phyloP scores from a whole-genome alignment of 1,140 invertebrate species.

The Lepidurus arcticus region DNA sequence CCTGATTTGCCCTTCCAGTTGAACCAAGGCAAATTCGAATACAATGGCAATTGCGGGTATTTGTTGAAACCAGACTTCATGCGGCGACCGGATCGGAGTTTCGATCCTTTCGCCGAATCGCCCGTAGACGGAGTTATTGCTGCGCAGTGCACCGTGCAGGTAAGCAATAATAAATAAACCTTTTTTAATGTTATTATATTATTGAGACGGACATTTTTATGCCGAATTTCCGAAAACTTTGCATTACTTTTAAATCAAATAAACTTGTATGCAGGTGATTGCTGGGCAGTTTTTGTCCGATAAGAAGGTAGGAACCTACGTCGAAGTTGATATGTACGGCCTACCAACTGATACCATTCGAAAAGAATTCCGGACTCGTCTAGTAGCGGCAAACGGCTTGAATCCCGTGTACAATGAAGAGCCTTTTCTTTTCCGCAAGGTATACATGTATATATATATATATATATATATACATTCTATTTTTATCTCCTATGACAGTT shows the following conservation, averaged over 20 bases:
- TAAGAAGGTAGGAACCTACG: slow-evolving; percentile 97
- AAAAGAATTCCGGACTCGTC: slow-evolving; percentile 92
- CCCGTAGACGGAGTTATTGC: slow-evolving; percentile 99
- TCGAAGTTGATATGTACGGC: slow-evolving; percentile 99
- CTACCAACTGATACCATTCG: slow-evolving; percentile 97
- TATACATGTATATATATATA: slow-evolving; percentile 49
- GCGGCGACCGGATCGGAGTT: slow-evolving; percentile 88
- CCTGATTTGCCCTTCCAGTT: slow-evolving; percentile 98
- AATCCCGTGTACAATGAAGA: slow-evolving; percentile 99
- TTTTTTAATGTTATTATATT: slow-evolving; percentile 15
- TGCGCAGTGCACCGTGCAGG: slow-evolving; percentile 93
- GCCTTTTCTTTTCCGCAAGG: slow-evolving; percentile 95
- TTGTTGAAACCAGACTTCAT: slow-evolving; percentile 99
- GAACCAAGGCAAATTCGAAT: slow-evolving; percentile 99
- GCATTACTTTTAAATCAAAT: slow-evolving; percentile 25
- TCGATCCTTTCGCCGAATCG: slow-evolving; percentile 98
- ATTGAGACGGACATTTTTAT: neutral
- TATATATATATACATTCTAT: neutral
- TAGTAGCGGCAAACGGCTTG: slow-evolving; percentile 92
- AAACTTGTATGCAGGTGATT: slow-evolving; percentile 68
- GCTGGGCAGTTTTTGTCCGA: slow-evolving; percentile 99
- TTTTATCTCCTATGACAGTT: neutral
- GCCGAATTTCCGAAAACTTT: neutral
- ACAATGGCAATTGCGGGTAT: slow-evolving; percentile 94
- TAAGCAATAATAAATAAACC: slow-evolving; percentile 43